Base-by-base conservation (phyloP, 2,113 vertebrate species). In the Sapayoa aenigma region DNA sequence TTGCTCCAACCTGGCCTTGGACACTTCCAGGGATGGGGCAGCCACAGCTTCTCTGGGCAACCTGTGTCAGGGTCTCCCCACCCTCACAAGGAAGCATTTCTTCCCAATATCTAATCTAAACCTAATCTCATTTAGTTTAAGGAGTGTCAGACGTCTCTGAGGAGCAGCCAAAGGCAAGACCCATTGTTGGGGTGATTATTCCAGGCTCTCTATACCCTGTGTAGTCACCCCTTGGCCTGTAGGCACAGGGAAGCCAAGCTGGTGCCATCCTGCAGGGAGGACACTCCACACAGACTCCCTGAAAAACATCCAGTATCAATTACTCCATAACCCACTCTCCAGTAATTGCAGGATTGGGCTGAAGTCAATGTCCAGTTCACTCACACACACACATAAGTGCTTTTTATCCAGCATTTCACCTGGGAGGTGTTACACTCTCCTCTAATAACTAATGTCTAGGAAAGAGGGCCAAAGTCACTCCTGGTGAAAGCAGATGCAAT, bases 391-490 rank as follows among this genome's bases (percentile, higher is more conserved):
- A 89, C 68, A 52, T 13, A 17, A 66, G 60, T 90, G 82, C 44
- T 87, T 56, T 27, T 75, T 42, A 93, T 86, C 72, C 1, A 94
- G 93, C 92, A 30, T 42, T 37, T 62, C 30, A 20, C 56, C 88
- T 83, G 77, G 76, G 52, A 87, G 75, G 62, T 62, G 86, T 96
- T 86, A 93, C 5, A 12, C n/a, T 84, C 84, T 93, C 77, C 46
- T 79, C 87, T 83, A 80, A 71, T 19, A 67, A 77, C 88, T 92
- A 89, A n/a, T 10, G 35, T 6, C 92, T 90, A 93, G 68, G 42
- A 82, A 22, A 62, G 39, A 81, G 95, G 93, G 85, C 89, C 96
- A 95, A 97, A 97, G 86, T 97, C 91, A 95, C 93, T 89, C 87
- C 86, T 92, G 94, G 94, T 58, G 83, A 89, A 95, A 95, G 89